Evolutionary conservation across 23 tunicate species (phyloP), one percentile per base, ranked within the genome.

Genomic region (Corella eumyota): DNA sequence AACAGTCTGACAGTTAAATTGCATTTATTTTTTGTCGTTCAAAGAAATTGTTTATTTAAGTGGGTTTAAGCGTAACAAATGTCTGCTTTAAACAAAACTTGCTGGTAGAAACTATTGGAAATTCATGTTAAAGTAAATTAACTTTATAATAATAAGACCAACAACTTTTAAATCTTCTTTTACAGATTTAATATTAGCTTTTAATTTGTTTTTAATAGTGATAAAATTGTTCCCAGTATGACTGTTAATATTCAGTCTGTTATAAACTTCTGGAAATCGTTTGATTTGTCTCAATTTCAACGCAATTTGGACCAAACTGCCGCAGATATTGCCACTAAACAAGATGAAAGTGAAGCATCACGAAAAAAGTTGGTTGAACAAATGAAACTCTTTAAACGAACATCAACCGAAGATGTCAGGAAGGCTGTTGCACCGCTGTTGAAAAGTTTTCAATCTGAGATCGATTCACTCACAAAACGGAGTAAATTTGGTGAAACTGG

Each of bases 391-490:
- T 83, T 92, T 52, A 92, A 82, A 36, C 76, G 67, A 61, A 56
- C 72, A 6, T 77, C 87, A 2, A 58, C 80, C 30, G 98, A 92
- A 32, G 98, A 92, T 30, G 69, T 72, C 49, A 49, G 90, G 4
- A 83, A 76, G 38, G 30, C 77, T 0, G 98, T 76, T 61, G 80
- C 98, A 2, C 87, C 87, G 22, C 45, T 92, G 54, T 63, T 92
- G 32, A 76, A 90, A 45, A 76, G 84, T 37, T 83, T 92, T 45
- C 98, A 92, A 36, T 26, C 65, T 4, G 98, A 92, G 69, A 71
- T 92, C 47, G 98, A 92, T 57, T 76, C 93, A 40, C 57, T 92
- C 30, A 85, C 98, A n/a, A 92, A 92, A 65, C 57, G 98, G 23
- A 81, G 92, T 75, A 92, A 83, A 53, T 62, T 81, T 9, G 76